Evolutionary conservation across 2,113 vertebrate genomes (phyloP).

Genomic region (Hipposideros armiger): DNA sequence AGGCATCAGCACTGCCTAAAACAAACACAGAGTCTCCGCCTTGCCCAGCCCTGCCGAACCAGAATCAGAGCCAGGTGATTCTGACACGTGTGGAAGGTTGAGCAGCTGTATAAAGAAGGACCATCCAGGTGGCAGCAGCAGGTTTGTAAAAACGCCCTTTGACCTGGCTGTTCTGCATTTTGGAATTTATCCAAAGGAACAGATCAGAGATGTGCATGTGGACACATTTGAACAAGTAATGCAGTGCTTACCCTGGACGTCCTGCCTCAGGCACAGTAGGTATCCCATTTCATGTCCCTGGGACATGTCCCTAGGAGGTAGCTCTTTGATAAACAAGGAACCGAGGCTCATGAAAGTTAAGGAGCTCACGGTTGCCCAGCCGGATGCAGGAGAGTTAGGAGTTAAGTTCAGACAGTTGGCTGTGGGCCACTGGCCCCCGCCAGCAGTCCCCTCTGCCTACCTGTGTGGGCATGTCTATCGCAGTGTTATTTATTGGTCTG

Average conservation of each 20-base stretch:
- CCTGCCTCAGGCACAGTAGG: fast-evolving
- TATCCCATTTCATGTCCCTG: background rate
- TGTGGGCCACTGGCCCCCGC: fast-evolving
- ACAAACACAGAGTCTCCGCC: background rate
- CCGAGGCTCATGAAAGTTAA: background rate
- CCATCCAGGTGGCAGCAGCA: background rate
- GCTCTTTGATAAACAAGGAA: background rate
- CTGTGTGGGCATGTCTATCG: fast-evolving
- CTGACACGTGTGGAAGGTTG: fast-evolving
- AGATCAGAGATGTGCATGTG: fast-evolving
- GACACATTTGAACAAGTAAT: fast-evolving
- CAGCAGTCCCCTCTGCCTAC: background rate
- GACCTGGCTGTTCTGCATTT: background rate
- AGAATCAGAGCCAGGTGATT: background rate
- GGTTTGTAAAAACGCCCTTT: no score
- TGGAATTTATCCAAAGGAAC: background rate
- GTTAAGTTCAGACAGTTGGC: no score
- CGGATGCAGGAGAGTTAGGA: fast-evolving
- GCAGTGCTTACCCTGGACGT: fast-evolving
- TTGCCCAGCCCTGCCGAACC: background rate
- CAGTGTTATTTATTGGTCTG: fast-evolving
- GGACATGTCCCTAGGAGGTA: no score
- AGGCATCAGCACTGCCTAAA: fast-evolving
- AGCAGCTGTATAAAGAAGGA: background rate
- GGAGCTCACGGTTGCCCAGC: background rate